Conservation (phyloP, 1,140 invertebrate genomes). For the Rhyacophila brunnea region DNA sequence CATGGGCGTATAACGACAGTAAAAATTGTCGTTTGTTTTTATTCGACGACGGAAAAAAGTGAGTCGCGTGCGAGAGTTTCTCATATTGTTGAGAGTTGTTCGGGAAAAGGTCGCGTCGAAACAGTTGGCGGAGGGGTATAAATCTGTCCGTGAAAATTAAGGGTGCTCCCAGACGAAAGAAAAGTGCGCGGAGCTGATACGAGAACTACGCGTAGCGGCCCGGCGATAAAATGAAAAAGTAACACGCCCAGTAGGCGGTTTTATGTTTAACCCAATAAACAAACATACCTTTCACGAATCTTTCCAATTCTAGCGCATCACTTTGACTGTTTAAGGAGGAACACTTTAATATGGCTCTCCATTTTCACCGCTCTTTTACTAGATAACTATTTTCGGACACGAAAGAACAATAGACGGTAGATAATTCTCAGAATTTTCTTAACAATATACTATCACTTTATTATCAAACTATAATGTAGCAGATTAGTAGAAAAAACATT, state of each 20-base stretch:
- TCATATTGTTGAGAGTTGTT: not conserved
- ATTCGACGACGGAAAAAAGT: conserved; percentile 7
- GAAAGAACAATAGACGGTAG: too few species aligned
- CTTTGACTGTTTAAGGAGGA: too few species aligned
- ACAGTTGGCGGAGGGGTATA: conserved; percentile 5
- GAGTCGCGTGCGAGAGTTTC: not conserved
- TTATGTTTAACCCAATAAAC: conserved; percentile 2
- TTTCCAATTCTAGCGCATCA: not conserved
- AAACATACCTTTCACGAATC: not conserved
- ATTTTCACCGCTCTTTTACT: too few species aligned
- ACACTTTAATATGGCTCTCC: too few species aligned
- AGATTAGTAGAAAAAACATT: too few species aligned
- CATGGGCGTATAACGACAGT: conserved; percentile 7
- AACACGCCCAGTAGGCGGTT: not conserved
- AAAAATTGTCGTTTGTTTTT: conserved; percentile 19
- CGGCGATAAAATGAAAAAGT: conserved; percentile 3
- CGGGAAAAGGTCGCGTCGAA: conserved; percentile 11
- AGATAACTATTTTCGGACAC: too few species aligned
- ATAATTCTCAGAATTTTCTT: too few species aligned
- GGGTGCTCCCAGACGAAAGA: conserved; percentile 2
- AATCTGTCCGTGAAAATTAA: conserved; percentile 18
- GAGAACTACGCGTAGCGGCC: not conserved
- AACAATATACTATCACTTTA: too few species aligned
- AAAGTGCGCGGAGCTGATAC: not conserved
- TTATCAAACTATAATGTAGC: too few species aligned